Evolutionary conservation across 1,140 invertebrate genomes (phyloP), one percentile per base, ranked within the genome.

Genomic region (Acromyrmex charruanus): DNA sequence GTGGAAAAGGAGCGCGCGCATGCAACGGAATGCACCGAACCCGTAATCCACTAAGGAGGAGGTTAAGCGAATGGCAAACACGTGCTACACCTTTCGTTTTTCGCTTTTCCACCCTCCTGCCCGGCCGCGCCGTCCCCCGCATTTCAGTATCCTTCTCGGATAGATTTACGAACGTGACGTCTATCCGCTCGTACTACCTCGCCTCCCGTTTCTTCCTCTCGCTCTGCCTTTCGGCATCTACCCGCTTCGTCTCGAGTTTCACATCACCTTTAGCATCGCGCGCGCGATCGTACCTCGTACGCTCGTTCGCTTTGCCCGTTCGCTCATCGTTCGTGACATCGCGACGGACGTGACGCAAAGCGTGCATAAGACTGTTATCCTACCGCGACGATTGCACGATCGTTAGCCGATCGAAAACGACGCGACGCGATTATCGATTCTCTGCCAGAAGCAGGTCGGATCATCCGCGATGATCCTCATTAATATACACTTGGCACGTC

Each of bases 201-300:
- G 71, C 28, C 68, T 55, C 25, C n/a, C 59, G 49, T 44, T 7
- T 18, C 63, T 28, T 74, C 53, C 74, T 63, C 71, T 65, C 72
- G 25, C 44, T 69, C 49, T 44, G 85, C 28, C 65, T 59, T 58
- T 72, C 77, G 80, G 49, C 75, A 55, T 74, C 85, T 31, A 74
- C 44, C 80, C 72, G 53, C 72, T 69, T 25, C 87, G 82, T 89
- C 80, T 91, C 90, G 90, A 90, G 79, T 89, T 91, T 89, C 88
- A 87, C 79, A 72, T 89, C 80, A 90, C 86, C 89, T 90, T 90
- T 90, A 87, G 61, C 88, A 85, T 89, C 88, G 66, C 77, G 39
- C 44, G 31, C 77, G 66, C 71, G 28, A 7, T 6, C 39, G 65
- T 31, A 31, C 31, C 31, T 31, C 31, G 31, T 31, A 4, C 31